Conservation (phyloP, 2,797 vertebrate species). For the Lagocephalus sceleratus region DNA sequence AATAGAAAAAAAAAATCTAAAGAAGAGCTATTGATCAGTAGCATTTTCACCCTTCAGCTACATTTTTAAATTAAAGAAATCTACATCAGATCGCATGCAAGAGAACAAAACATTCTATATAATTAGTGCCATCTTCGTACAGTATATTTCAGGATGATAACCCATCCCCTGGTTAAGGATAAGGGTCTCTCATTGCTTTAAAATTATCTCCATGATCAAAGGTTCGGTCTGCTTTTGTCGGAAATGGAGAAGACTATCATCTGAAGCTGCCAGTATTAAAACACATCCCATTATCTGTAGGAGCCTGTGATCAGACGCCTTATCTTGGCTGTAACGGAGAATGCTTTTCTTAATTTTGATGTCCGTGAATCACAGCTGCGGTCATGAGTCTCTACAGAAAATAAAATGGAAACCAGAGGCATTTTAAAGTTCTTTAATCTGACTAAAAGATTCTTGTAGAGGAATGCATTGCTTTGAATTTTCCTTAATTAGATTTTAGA, state of each 20-base stretch:
- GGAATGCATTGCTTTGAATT: constrained; percentile 38
- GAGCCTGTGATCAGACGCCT: constrained; percentile 39
- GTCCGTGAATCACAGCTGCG: constrained; percentile 18
- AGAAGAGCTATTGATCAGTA: constrained; percentile 1
- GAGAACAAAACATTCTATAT: constrained; percentile 8
- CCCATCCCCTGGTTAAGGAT: no score
- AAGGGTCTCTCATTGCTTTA: constrained; percentile 34
- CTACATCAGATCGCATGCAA: constrained; percentile 1
- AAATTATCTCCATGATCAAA: constrained; percentile 55
- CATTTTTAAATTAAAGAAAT: constrained; percentile 5
- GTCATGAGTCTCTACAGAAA: constrained; percentile 33
- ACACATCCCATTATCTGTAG: constrained; percentile 45
- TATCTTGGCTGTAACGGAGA: constrained; percentile 35
- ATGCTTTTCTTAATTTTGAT: constrained; percentile 40
- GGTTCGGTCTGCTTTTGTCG: constrained; percentile 38
- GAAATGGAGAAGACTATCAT: constrained; percentile 40
- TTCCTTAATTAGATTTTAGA: constrained; percentile 59
- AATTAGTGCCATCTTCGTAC: constrained; percentile 6
- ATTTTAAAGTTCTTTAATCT: constrained; percentile 63
- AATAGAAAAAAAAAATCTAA: neutral
- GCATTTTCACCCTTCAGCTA: constrained; percentile 7
- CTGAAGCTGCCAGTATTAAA: constrained; percentile 53
- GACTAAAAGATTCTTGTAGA: constrained; percentile 50
- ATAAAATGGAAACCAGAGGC: constrained; percentile 50
- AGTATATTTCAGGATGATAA: neutral